Evolutionary conservation across 2,113 vertebrate genomes (phyloP).

Genomic region (Anseranas semipalmata): DNA sequence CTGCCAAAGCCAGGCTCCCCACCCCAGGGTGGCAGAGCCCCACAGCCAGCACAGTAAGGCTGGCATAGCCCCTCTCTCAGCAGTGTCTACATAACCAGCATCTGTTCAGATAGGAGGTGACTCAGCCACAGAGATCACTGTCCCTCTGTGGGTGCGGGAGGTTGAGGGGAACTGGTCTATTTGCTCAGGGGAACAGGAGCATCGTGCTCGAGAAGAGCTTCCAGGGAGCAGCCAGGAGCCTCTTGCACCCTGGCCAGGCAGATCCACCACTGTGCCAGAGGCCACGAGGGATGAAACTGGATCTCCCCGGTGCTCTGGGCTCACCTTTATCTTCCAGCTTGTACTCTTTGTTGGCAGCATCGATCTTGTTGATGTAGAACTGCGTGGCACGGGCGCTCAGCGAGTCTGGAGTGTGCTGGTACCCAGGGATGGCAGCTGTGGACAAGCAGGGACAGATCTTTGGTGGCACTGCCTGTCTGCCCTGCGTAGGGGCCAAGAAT

Average conservation of each 20-base stretch:
- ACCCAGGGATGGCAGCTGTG: slow-evolving; percentile 91
- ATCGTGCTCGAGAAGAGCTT: not conserved
- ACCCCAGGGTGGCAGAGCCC: not conserved
- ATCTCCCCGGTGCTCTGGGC: not conserved
- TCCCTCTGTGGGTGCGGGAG: not conserved
- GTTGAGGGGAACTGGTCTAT: not conserved
- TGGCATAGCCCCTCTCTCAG: not conserved
- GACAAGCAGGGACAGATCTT: slow-evolving; percentile 12
- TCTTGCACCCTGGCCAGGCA: not conserved
- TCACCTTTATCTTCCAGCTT: slow-evolving; percentile 94
- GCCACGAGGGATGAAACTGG: not conserved
- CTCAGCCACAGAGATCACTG: not conserved
- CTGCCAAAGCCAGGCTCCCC: not conserved
- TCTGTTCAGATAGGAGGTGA: not conserved
- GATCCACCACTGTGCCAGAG: not conserved
- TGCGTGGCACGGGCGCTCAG: slow-evolving; percentile 81
- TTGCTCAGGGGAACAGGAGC: not conserved
- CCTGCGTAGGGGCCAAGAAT: slow-evolving; percentile 58
- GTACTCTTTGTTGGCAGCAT: slow-evolving; percentile 86
- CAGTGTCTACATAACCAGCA: not conserved
- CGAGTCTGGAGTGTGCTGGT: slow-evolving; percentile 88
- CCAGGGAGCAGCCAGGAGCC: not conserved
- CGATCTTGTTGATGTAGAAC: slow-evolving; percentile 91
- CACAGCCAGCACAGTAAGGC: accelerated
- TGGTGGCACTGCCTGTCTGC: slow-evolving; percentile 29